Evolutionary conservation across 2,797 vertebrate genomes (phyloP), one percentile per base, ranked within the genome.

Genomic region (Echiichthys vipera): DNA sequence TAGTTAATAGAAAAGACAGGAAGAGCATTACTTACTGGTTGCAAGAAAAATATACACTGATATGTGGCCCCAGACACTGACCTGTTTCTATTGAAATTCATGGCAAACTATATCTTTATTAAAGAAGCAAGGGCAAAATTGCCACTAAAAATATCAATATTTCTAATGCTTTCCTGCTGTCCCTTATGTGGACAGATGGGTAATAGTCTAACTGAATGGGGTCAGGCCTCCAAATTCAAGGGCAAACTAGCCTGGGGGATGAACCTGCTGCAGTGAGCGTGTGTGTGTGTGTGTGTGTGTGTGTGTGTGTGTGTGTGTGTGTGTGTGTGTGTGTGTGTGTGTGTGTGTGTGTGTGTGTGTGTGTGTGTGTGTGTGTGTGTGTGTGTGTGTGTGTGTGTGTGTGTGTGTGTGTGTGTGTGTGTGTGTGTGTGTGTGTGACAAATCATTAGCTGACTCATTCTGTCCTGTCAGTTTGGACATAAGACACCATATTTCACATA

Each of bases 131-230:
- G 74, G 86, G 73, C 78, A 78, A 78, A 84, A 66, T 58, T 72
- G 67, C 45, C 70, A 71, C 73, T 58, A 72, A 86, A 71, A 79
- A 72, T 71, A 86, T 89, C 73, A 80, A 85, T 88, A 85, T 79
- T 76, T 77, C 63, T 85, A 77, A 83, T 84, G 66, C 67, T 72
- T 62, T 71, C n/a, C 65, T 45, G 66, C 68, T 70, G 68, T 77
- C 66, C 71, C 65, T 82, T 79, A 45, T 71, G 22, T 81, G 85
- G 81, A 86, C 86, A 87, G 83, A 86, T 88, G 88, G 87, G 68
- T 86, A 92, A 89, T 75, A 80, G 81, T 54, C 70, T 78, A 45
- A 87, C 69, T 75, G 71, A 90, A 90, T 88, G 85, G 84, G 85
- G 73, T 89, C 84, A 84, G 69, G 54, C 51, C 65, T 79, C 68